Evolutionary conservation across 2,797 vertebrate species (phyloP).

Genomic region (Xenopus petersii): DNA sequence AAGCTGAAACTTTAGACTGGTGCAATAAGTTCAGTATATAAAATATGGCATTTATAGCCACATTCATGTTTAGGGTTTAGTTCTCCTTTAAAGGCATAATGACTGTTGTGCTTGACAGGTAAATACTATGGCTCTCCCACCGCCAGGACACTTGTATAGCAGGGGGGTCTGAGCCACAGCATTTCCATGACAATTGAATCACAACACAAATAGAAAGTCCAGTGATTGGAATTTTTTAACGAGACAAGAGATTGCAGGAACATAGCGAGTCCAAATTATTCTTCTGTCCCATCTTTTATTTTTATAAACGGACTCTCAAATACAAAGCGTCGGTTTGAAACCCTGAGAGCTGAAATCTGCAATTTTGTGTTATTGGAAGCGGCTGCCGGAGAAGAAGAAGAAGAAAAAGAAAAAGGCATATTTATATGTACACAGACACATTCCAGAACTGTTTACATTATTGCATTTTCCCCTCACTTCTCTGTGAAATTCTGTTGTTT

Average conservation of each 20-base stretch:
- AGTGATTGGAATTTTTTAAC: background rate
- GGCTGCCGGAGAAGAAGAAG: conserved; percentile 19
- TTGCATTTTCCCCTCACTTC: conserved; percentile 18
- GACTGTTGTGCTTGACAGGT: background rate
- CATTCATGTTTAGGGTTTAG: no score
- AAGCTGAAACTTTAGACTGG: no score
- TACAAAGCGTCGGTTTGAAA: conserved; percentile 9
- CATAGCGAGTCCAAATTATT: background rate
- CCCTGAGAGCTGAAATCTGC: conserved; percentile 24
- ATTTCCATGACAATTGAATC: background rate
- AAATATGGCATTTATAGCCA: no score
- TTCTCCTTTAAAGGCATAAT: no score
- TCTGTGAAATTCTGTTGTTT: conserved; percentile 14
- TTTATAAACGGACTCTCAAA: conserved; percentile 6
- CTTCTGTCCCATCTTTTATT: background rate
- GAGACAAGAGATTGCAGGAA: background rate
- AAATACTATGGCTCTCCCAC: background rate
- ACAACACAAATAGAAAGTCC: conserved; percentile 2
- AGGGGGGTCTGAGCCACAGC: background rate
- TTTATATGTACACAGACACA: conserved; percentile 32
- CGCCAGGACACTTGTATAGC: background rate
- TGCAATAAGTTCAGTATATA: no score
- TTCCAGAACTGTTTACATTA: conserved; percentile 40
- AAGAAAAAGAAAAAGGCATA: conserved; percentile 3
- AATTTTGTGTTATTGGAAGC: conserved; percentile 30